Base-by-base conservation (phyloP, 2,113 vertebrate genomes). In the Cyprinodon tularosa region DNA sequence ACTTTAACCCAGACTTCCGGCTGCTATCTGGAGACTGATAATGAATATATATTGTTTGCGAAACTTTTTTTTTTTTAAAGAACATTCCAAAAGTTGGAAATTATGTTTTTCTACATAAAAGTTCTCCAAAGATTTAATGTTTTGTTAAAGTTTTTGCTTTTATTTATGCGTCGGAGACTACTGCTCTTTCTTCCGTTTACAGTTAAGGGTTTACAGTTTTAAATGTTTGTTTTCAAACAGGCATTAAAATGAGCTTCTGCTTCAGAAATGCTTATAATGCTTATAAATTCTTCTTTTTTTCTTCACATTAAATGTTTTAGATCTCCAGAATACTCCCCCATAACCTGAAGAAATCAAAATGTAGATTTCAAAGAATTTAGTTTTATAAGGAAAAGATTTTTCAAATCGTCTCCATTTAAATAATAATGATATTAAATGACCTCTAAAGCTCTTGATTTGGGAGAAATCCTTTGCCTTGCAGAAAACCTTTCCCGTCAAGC, bases 181-280 rank as follows among this genome's bases (percentile, higher is more conserved):
- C 75, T 65, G 0, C 70, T 69, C 83, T 60, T 59, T 9, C 77
- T 83, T 44, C 71, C 74, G 66, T 90, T 90, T 83, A 86, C 74
- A 81, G 72, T 69, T 42, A n/a, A 60, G 66, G 68, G 68, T 78
- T 29, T 44, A 3, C 74, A n/a, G 22, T 64, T 72, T 72, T 59
- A 65, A 75, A 42, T 65, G 36, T 76, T 47, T 78, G 37, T 60
- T 57, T 57, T 57, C 50, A 9, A 48, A 40, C 57, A 61, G 39
- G 29, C 37, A 67, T 1, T 1, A 42, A 66, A 37, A 14, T 57
- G 4, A 42, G 11, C 0, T 65, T 68, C 71, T 63, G 12, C 47
- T 71, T 53, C 4, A 22, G 36, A 70, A 62, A 39, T 17, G 47
- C 63, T 72, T 11, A 29, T 47, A 38, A 72, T 29, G 29, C 29